Conservation (phyloP, 2,113 vertebrate genomes). For the Rana temporaria region DNA sequence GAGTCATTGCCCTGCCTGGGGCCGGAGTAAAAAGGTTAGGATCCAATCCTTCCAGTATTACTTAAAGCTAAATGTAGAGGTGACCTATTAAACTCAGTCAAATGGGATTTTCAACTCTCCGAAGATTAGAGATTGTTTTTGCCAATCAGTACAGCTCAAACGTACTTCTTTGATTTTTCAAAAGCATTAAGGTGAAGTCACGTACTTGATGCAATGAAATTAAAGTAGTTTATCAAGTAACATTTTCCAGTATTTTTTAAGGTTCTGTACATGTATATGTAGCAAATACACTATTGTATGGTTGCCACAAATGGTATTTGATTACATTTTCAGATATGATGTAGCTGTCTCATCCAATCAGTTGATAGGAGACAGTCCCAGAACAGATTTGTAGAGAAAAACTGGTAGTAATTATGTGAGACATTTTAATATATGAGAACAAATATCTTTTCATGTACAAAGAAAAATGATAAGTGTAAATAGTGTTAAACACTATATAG, state of each 20-base stretch:
- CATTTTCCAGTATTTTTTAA: neutral
- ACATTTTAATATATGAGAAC: no score
- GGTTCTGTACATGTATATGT: no score
- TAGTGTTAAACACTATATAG: no score
- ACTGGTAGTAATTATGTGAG: no score
- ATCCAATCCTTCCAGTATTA: conserved; percentile 41
- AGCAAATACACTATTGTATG: neutral
- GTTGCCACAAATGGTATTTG: neutral
- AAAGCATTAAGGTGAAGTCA: neutral
- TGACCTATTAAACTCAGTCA: conserved; percentile 73
- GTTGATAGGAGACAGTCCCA: no score
- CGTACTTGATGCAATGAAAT: conserved; percentile 2
- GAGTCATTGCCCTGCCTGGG: conserved; percentile 61
- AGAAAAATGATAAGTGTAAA: no score
- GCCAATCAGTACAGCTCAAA: neutral
- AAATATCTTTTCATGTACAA: no score
- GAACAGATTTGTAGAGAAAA: no score
- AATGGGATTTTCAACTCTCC: conserved; percentile 68
- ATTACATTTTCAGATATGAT: no score
- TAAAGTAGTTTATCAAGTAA: conserved; percentile 10
- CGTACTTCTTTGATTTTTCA: conserved; percentile 16
- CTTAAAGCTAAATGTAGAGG: conserved; percentile 61
- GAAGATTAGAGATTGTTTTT: conserved; percentile 50
- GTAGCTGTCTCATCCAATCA: no score
- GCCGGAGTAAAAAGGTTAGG: conserved; percentile 29